Percentiles rank a stretch among this genome's conserved stretches.
Evolutionary conservation across 1,140 invertebrate species (phyloP).

Genomic region (Orussus abietinus): DNA sequence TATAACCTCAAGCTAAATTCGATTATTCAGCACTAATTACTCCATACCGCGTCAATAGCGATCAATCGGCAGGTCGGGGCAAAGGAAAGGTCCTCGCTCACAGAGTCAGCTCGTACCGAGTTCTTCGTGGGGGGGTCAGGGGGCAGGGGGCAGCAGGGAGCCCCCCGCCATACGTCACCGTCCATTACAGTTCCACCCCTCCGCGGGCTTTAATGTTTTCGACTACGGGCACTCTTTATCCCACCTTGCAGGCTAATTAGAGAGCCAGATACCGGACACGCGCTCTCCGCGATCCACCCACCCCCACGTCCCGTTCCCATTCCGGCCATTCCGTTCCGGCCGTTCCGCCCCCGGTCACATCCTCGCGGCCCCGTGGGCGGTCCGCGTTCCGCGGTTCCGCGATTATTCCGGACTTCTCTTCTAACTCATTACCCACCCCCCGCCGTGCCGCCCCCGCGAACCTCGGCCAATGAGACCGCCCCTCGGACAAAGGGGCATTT

Average conservation of each 20-base stretch:
- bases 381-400: slow-evolving; percentile 24
- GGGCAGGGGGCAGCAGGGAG: too few species aligned
- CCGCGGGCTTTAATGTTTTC: slow-evolving; percentile 37
- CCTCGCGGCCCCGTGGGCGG: slow-evolving; percentile 16
- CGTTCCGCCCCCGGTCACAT: slow-evolving; percentile 15
- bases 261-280: slow-evolving; percentile 37
- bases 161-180: slow-evolving; percentile 38
- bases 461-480: slow-evolving; percentile 19
- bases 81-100: too few species aligned
- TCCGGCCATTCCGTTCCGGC: too few species aligned
- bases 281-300: slow-evolving; percentile 10
- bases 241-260: slow-evolving; percentile 43
- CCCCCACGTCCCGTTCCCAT: neutral
- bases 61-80: too few species aligned
- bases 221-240: slow-evolving; percentile 38
- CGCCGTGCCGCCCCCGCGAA: slow-evolving; percentile 23
- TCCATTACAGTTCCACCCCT: slow-evolving; percentile 31
- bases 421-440: slow-evolving; percentile 42
- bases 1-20: too few species aligned
- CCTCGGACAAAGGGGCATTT: slow-evolving; percentile 17
- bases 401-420: slow-evolving; percentile 45
- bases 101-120: too few species aligned
- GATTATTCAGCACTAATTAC: too few species aligned
- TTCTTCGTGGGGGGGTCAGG: too few species aligned
- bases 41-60: too few species aligned